Evolutionary conservation across 2,888 invertebrate genomes (phyloP).

Genomic region (Melanchra persicariae): DNA sequence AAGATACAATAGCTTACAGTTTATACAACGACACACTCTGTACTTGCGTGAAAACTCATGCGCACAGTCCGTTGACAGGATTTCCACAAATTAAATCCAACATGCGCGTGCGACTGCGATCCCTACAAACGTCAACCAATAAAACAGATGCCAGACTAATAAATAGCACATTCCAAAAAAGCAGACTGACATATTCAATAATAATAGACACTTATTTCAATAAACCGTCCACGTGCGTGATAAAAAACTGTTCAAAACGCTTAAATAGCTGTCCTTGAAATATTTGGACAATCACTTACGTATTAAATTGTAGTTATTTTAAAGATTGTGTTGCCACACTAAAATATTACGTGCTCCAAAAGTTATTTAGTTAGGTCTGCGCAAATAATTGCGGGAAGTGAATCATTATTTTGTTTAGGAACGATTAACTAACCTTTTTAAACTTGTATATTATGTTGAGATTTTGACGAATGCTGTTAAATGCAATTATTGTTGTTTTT

Average conservation of each 20-base stretch:
- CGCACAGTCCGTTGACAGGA: neutral
- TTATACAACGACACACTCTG: neutral
- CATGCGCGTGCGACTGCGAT: neutral
- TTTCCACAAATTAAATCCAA: constrained; percentile 5
- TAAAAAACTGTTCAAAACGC: constrained; percentile 35
- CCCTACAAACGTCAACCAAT: neutral
- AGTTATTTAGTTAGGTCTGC: constrained; percentile 35
- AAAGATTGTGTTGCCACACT: constrained; percentile 17
- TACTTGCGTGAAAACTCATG: neutral
- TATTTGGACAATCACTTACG: constrained; percentile 41
- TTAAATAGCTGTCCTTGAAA: constrained; percentile 47
- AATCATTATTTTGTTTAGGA: constrained; percentile 40
- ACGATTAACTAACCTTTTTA: constrained; percentile 34
- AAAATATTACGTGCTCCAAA: constrained; percentile 52
- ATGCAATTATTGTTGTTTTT: neutral
- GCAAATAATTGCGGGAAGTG: constrained; percentile 55
- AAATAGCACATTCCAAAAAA: constrained; percentile 22
- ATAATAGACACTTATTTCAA: constrained; percentile 21
- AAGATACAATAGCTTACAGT: neutral
- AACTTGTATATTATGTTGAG: constrained; percentile 15
- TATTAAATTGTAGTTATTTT: constrained; percentile 43
- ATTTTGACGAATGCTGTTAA: neutral
- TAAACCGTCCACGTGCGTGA: constrained; percentile 8
- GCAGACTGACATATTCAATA: neutral
- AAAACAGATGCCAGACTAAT: constrained; percentile 14